These are phyloP conservation scores for Ochlodes sylvanus DNA, from an alignment of 2,888 invertebrate species.

Conservation along the genomic window DNA sequence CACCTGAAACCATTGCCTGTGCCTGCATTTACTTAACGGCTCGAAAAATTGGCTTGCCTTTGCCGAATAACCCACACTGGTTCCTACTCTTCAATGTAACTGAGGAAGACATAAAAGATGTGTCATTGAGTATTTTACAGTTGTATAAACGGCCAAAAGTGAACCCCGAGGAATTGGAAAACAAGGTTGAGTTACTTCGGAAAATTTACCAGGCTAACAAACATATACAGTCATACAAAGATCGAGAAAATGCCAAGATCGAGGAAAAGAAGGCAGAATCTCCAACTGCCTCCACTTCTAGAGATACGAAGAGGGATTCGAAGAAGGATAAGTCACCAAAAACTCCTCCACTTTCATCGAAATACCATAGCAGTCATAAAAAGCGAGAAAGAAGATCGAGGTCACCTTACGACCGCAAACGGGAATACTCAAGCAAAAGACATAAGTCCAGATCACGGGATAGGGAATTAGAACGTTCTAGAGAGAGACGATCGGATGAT, in stretches of 20 bases:
- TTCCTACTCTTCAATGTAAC: slow-evolving; percentile 93
- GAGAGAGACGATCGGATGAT: slow-evolving; percentile 73
- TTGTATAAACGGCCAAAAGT: slow-evolving; percentile 94
- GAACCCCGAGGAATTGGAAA: slow-evolving; percentile 78
- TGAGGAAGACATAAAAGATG: slow-evolving; percentile 93
- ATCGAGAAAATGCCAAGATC: slow-evolving; percentile 64
- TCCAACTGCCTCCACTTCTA: slow-evolving; percentile 76
- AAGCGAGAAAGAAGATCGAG: slow-evolving; percentile 77
- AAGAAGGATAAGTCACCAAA: slow-evolving; percentile 81
- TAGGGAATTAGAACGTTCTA: slow-evolving; percentile 69
- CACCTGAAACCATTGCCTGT: slow-evolving; percentile 99
- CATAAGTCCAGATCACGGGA: slow-evolving; percentile 79
- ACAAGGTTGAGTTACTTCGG: slow-evolving; percentile 69
- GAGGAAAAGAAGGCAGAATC: slow-evolving; percentile 77
- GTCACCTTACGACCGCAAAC: slow-evolving; percentile 79
- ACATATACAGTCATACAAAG: slow-evolving; percentile 71
- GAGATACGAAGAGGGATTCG: slow-evolving; percentile 71
- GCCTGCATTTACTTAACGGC: slow-evolving; percentile 99
- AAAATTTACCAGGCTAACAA: slow-evolving; percentile 79
- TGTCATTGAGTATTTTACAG: slow-evolving; percentile 92
- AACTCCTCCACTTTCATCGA: slow-evolving; percentile 78
- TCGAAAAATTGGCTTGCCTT: slow-evolving; percentile 92
- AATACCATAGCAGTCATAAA: slow-evolving; percentile 77
- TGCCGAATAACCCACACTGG: slow-evolving; percentile 96
- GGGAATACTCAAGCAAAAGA: slow-evolving; percentile 76